Evolutionary conservation across 1,140 invertebrate species (phyloP).

Genomic region (Rhizoglyphus robini): DNA sequence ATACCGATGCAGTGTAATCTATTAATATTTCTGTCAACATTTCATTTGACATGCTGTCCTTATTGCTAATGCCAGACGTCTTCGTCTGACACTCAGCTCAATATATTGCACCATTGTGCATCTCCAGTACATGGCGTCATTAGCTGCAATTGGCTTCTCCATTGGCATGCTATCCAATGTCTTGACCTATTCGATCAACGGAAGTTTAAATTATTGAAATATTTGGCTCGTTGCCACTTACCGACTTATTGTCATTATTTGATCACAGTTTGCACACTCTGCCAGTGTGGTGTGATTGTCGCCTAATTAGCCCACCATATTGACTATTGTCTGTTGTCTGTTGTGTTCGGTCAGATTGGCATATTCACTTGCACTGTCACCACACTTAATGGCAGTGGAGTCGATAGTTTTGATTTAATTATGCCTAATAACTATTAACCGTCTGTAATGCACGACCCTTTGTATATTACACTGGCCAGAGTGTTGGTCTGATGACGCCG

Average conservation of each 20-base stretch:
- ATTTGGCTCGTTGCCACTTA: too few relatives aligned
- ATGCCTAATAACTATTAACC: constrained; percentile 2
- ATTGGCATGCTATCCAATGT: neutral
- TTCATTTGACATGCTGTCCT: neutral
- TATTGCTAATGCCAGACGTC: neutral
- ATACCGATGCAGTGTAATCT: neutral
- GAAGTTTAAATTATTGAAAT: too few relatives aligned
- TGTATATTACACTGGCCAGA: too few relatives aligned
- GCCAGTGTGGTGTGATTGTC: too few relatives aligned
- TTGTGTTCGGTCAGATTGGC: too few relatives aligned
- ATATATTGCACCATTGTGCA: neutral
- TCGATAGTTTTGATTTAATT: constrained; percentile 11
- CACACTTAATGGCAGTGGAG: neutral
- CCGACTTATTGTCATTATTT: too few relatives aligned
- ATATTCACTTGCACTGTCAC: too few relatives aligned
- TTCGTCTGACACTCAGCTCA: neutral
- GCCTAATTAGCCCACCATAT: neutral
- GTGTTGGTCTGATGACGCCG: too few relatives aligned
- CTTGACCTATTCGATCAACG: neutral
- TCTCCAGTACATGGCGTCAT: neutral
- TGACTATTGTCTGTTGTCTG: too few relatives aligned
- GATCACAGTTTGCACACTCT: neutral
- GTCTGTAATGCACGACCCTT: neutral
- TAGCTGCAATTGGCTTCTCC: neutral
- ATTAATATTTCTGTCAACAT: constrained; percentile 15